Percentiles rank a stretch among this genome's conserved stretches.
Conservation (phyloP, 2,113 vertebrate species). For the Actenoides hombroni region DNA sequence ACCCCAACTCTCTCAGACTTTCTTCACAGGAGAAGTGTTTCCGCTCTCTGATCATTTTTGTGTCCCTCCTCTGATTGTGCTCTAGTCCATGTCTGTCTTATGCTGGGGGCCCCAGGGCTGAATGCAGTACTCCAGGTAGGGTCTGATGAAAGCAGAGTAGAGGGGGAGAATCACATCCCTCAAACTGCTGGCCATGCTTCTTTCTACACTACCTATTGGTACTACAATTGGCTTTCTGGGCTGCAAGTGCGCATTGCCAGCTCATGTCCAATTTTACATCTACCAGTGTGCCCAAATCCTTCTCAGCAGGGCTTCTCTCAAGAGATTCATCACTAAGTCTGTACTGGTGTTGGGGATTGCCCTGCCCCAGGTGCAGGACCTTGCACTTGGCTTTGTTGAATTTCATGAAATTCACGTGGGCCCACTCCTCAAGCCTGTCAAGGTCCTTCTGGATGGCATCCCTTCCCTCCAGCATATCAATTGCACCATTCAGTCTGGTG, state of each 20-base stretch:
- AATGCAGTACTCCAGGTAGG: neutral
- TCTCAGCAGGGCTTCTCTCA: neutral
- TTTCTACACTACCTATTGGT: neutral
- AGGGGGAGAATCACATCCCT: neutral
- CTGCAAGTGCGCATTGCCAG: rapidly evolving
- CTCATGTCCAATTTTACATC: neutral
- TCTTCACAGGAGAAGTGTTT: neutral
- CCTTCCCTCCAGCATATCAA: neutral
- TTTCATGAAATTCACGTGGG: neutral
- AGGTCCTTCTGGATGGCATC: neutral
- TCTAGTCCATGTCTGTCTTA: neutral
- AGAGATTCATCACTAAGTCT: neutral
- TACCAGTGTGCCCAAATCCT: neutral
- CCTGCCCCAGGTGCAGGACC: neutral
- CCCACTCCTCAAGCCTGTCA: neutral
- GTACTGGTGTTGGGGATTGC: neutral
- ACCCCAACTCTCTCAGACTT: neutral
- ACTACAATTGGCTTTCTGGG: neutral
- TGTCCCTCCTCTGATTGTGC: neutral
- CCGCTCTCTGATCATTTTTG: neutral
- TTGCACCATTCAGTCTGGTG: neutral
- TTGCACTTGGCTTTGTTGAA: neutral
- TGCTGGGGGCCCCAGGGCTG: no score
- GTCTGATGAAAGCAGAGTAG: neutral
- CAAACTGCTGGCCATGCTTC: neutral